Conservation (phyloP, 2,797 vertebrate species). For the Selene dorsalis region DNA sequence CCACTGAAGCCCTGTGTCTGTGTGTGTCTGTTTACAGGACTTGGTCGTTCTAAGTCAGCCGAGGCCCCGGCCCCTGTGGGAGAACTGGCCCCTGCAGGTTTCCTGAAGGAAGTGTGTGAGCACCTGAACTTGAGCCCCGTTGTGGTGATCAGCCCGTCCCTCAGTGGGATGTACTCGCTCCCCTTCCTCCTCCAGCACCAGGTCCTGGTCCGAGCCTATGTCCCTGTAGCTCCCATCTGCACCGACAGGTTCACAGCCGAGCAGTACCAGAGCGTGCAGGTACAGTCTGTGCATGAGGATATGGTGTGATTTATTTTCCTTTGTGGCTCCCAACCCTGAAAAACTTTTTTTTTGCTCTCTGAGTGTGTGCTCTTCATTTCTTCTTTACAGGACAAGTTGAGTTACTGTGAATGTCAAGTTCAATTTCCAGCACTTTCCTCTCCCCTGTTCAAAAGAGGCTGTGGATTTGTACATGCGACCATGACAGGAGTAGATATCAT, state of each 20-base stretch:
- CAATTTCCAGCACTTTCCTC: slow-evolving; percentile 32
- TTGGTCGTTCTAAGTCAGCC: slow-evolving; percentile 88
- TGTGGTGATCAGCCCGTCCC: slow-evolving; percentile 93
- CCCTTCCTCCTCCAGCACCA: slow-evolving; percentile 90
- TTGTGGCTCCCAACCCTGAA: slow-evolving; percentile 6
- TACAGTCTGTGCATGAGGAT: slow-evolving; percentile 57
- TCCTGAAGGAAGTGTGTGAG: slow-evolving; percentile 88
- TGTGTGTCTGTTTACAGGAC: slow-evolving; percentile 77
- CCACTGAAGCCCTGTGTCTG: too few species aligned
- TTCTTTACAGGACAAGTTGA: slow-evolving; percentile 30
- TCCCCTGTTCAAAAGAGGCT: slow-evolving; percentile 12
- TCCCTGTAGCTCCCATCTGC: slow-evolving; percentile 96
- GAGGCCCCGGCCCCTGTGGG: slow-evolving; percentile 84
- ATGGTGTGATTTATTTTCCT: slow-evolving; percentile 13
- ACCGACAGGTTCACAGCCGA: slow-evolving; percentile 89
- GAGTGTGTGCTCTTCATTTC: slow-evolving; percentile 7
- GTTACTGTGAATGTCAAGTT: slow-evolving; percentile 46
- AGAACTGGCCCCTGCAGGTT: slow-evolving; percentile 86
- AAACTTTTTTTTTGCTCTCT: background rate
- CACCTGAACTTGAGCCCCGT: slow-evolving; percentile 84
- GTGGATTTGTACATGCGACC: slow-evolving; percentile 8
- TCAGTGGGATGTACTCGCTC: slow-evolving; percentile 98
- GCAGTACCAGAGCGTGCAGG: slow-evolving; percentile 89
- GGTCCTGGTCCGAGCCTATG: slow-evolving; percentile 86
- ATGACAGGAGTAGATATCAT: slow-evolving; percentile 27